Evolutionary conservation across 2,113 vertebrate species (phyloP).

Genomic region (Turdus rufiventris): DNA sequence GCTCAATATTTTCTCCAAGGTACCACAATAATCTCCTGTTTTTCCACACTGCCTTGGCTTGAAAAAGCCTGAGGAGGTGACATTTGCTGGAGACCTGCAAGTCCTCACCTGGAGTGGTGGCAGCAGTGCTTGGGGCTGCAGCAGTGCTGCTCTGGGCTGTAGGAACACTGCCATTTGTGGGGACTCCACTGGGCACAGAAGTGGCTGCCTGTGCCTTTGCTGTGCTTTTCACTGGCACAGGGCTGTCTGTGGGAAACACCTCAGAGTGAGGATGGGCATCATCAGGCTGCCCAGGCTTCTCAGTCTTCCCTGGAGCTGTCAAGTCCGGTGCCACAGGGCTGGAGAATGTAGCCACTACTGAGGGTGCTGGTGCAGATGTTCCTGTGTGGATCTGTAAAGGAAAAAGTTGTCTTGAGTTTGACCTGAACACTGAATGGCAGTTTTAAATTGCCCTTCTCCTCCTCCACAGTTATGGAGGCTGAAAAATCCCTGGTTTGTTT

Average conservation of each 20-base stretch:
- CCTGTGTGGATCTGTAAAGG: constrained; percentile 45
- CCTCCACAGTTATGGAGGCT: background rate
- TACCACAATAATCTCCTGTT: accelerated
- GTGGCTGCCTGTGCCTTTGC: background rate
- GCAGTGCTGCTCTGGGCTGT: background rate
- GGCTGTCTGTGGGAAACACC: background rate
- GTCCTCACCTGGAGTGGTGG: constrained; percentile 67
- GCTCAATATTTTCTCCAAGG: background rate
- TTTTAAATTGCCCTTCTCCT: background rate
- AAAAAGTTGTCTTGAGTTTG: background rate
- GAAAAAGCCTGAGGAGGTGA: background rate
- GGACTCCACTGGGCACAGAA: constrained; percentile 22
- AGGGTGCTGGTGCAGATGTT: background rate
- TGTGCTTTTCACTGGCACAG: background rate
- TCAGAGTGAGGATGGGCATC: constrained; percentile 7
- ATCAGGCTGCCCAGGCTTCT: constrained; percentile 32
- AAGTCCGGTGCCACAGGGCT: constrained; percentile 34
- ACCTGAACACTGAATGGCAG: background rate
- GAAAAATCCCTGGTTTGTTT: background rate
- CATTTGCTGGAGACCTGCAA: background rate
- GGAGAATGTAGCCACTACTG: constrained; percentile 17
- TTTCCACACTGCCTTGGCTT: background rate
- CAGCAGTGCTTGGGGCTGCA: constrained; percentile 45
- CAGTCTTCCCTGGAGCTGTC: constrained; percentile 48
- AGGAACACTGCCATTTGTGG: constrained; percentile 5